Base-by-base conservation (phyloP, 2,888 invertebrate species). In the Acheta domesticus region DNA sequence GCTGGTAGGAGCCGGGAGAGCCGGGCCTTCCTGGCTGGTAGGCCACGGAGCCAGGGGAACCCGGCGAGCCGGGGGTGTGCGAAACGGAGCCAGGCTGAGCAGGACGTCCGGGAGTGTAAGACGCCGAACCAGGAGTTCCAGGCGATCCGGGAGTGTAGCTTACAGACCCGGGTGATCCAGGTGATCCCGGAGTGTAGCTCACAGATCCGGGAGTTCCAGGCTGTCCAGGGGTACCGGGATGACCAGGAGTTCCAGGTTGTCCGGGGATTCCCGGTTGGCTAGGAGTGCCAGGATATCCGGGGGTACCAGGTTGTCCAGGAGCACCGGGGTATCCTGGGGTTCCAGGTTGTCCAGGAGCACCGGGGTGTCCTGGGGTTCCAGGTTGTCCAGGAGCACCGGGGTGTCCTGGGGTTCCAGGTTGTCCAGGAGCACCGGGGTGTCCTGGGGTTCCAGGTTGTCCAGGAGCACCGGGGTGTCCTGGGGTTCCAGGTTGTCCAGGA, bases 301-400 rank as follows among this genome's bases (percentile, higher is more conserved):
- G 75, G 8, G 75, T 21, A 8, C 20, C 20, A 75, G 62, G 75
- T 75, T 75, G 75, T 0, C 19, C 75, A 12, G 75, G 75, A 19
- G 75, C n/a, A n/a, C 75, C 23, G 19, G 75, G 75, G 20, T 2
- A 5, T 21, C 19, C 20, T 12, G 75, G 19, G 2, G 75, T 19
- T 19, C n/a, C 75, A 75, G 23, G 20, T 75, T n/a, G 75, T 2
- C 19, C 12, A 12, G 75, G 23, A 2, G 12, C 19, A 2, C 20
- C n/a, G 12, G 75, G 75, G 20, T 12, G 12, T 14, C 75, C 23
- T 20, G 75, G n/a, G 2, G 20, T 21, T 79, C 5, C 85, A 83
- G 0, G 85, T 84, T 0, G 88, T 87, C 19, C 87, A 84, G 1
- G 83, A 84, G 0, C 87, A 19, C 12, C 50, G 19, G 12, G 50